A percentile compares a stretch with the other conserved stretches of the same genome.
Evolutionary conservation across 2,113 vertebrate species (phyloP).

Genomic region (Bos indicus): DNA sequence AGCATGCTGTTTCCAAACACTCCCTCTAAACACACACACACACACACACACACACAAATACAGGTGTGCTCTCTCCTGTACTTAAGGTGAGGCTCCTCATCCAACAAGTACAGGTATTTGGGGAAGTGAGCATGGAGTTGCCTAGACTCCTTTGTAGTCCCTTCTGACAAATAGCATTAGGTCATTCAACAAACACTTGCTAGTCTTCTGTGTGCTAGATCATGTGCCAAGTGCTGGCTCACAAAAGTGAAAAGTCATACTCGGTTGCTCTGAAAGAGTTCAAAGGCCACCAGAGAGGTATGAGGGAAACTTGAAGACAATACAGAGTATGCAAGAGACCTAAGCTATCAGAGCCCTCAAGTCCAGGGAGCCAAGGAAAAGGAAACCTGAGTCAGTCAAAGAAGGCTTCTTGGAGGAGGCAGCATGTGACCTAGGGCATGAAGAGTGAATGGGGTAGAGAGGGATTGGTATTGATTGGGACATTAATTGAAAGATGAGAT

Average conservation of each 20-base stretch:
- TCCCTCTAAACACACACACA: background rate
- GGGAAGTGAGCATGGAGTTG: background rate
- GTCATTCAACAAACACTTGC: background rate
- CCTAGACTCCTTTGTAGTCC: background rate
- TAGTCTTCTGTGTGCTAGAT: background rate
- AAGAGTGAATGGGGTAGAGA: background rate
- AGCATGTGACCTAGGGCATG: background rate
- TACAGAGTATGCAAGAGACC: background rate
- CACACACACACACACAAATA: background rate
- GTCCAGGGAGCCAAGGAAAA: background rate
- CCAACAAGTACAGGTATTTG: background rate
- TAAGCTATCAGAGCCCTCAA: background rate
- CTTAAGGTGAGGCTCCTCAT: background rate
- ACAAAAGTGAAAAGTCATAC: background rate
- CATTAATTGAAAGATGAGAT: background rate
- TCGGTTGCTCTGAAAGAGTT: background rate
- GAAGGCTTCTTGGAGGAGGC: slow-evolving; percentile 9
- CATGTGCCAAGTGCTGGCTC: background rate
- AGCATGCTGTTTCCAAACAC: background rate
- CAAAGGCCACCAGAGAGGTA: background rate
- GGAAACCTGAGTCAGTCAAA: background rate
- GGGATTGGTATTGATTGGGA: background rate
- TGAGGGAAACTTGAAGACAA: background rate
- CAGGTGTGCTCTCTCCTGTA: background rate
- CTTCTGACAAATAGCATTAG: background rate